A percentile compares a stretch with the other conserved stretches of the same genome.
These are phyloP conservation scores for Conomelus anceps DNA, from an alignment of 2,888 invertebrate species.

Conservation along the genomic window DNA sequence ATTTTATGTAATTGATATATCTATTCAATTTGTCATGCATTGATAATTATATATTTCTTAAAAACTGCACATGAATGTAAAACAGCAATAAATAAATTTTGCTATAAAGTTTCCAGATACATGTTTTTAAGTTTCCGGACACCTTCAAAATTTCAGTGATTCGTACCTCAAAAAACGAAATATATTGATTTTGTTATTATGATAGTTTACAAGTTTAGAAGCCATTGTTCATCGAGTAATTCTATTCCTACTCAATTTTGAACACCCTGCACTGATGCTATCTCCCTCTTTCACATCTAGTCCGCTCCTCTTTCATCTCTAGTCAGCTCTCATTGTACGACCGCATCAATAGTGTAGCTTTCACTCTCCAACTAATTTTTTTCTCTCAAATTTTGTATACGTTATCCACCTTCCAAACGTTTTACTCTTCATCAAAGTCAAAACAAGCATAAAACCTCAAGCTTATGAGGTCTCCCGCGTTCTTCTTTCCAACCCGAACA, in stretches of 20 bases:
- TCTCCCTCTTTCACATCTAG: background rate
- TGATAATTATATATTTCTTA: too few relatives aligned
- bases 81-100: too few relatives aligned
- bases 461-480: background rate
- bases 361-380: background rate
- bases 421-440: background rate
- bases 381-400: background rate
- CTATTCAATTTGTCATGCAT: too few relatives aligned
- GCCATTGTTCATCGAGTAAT: background rate
- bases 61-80: too few relatives aligned
- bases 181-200: too few relatives aligned
- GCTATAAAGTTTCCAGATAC: too few relatives aligned
- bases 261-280: background rate
- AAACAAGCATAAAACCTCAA: background rate
- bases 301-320: background rate
- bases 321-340: background rate
- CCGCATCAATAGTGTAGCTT: background rate
- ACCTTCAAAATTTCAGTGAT: too few relatives aligned
- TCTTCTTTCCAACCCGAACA: background rate
- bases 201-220: too few relatives aligned
- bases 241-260: too few relatives aligned
- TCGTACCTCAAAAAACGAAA: too few relatives aligned
- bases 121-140: too few relatives aligned
- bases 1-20: too few relatives aligned
- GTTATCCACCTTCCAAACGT: background rate